These are phyloP conservation scores for Melinaea marsaeus DNA, from an alignment of 2,888 invertebrate genomes.

Conservation along the genomic window DNA sequence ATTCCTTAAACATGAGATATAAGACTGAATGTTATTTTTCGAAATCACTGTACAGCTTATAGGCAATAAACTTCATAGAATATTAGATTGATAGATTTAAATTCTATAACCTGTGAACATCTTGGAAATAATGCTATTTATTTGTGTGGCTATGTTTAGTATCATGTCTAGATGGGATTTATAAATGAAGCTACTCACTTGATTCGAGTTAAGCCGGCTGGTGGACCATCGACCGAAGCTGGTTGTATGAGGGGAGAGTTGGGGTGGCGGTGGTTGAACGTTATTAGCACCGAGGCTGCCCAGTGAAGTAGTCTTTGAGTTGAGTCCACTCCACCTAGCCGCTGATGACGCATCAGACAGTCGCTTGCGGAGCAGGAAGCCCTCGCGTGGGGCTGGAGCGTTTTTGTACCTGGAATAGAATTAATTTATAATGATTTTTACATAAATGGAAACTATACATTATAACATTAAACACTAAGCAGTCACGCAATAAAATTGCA, in stretches of 20 bases:
- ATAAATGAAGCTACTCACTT: conserved; percentile 46
- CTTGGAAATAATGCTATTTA: no score
- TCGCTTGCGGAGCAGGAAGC: conserved; percentile 89
- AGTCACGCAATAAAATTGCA: no score
- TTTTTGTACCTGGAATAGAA: conserved; percentile 73
- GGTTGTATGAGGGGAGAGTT: conserved; percentile 70
- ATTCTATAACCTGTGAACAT: no score
- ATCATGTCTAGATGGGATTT: not conserved
- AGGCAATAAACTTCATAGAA: no score
- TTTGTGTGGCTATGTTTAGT: not conserved
- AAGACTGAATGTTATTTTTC: no score
- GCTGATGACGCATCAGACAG: conserved; percentile 82
- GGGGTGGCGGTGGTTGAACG: conserved; percentile 79
- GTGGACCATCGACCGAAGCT: conserved; percentile 85
- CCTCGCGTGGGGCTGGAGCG: conserved; percentile 85
- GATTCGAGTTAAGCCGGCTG: conserved; percentile 84
- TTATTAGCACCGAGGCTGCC: conserved; percentile 81
- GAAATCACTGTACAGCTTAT: not conserved
- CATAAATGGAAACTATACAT: not conserved
- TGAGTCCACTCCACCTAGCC: conserved; percentile 81
- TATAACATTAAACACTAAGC: not conserved
- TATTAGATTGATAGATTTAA: no score
- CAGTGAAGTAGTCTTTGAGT: conserved; percentile 91
- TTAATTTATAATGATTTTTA: conserved; percentile 1
- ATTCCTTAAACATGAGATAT: not conserved